Base-by-base conservation (phyloP, 2,888 invertebrate species). In the Nymphalis polychloros region DNA sequence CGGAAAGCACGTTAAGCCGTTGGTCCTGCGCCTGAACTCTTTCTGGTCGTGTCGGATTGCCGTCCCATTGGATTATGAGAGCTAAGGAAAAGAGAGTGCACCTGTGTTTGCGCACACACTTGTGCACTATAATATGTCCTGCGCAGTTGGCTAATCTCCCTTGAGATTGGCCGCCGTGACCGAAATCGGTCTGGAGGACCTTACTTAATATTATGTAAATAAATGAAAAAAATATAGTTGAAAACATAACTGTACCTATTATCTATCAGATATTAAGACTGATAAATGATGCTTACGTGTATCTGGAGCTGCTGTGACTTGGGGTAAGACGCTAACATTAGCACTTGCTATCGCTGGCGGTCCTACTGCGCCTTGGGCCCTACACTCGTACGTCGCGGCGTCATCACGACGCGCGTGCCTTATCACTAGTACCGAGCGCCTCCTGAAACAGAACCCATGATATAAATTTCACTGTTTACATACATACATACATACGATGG, bases 351-450 rank as follows among this genome's bases (percentile, higher is more conserved):
- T 86, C 75, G 94, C 94, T 70, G 93, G 90, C 72, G 94, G 93
- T 71, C 94, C 94, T 76, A 94, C 93, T 73, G 95, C 94, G 75
- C 95, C 95, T 84, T 95, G 95, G 74, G 97, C 97, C 81, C 96
- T 93, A 90, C 97, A 97, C 91, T 97, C 96, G 92, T 97, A 97
- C 81, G 93, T 92, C 82, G 97, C 97, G 78, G 95, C 94, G 93
- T 97, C 96, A 86, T 95, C 94, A 79, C 93, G 94, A 82, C 94
- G 94, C 80, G 95, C 95, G 83, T 95, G 95, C 84, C 94, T 94
- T 92, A 97, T 96, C 86, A 95, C 95, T 90, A 97, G 94, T 89
- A 96, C 96, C 93, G 97, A 96, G 94, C 96, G 95, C 94, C 95
- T 95, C 93, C 97, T 97, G 93, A 69, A 89, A 89, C 7, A 50